Evolutionary conservation across 2,797 vertebrate species (phyloP).

Genomic region (Vireo griseus): DNA sequence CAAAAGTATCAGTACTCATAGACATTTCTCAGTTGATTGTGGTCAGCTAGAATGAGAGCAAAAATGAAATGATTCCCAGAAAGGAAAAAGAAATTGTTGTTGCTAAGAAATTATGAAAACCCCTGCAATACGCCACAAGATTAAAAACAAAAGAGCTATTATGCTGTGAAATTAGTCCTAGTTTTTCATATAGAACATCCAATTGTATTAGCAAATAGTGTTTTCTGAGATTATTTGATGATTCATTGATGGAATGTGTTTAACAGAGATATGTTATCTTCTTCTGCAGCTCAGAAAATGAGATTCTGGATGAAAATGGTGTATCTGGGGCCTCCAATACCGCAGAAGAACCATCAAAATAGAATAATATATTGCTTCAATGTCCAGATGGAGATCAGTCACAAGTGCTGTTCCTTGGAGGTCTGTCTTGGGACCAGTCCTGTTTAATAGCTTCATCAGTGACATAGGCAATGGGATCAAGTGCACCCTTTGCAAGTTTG

Average conservation of each 20-base stretch:
- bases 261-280: neutral
- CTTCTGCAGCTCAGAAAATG: neutral
- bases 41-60: neutral
- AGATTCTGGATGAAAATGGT: neutral
- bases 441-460: neutral
- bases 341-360: neutral
- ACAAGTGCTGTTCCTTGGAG: neutral
- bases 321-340: neutral
- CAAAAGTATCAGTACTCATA: neutral
- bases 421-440: neutral
- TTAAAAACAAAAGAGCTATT: neutral
- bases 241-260: neutral
- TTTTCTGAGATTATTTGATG: neutral
- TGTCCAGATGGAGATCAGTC: neutral
- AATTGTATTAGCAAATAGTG: neutral
- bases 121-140: accelerated
- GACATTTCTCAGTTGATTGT: neutral
- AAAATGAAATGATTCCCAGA: neutral
- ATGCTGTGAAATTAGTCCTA: neutral
- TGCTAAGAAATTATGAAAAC: neutral
- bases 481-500: neutral
- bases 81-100: neutral
- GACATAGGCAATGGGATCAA: neutral
- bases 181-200: neutral
- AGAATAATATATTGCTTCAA: neutral